A percentile compares a stretch with the other conserved stretches of the same genome.
Conservation (phyloP, 2,113 vertebrate genomes). For the Psettodes erumei region DNA sequence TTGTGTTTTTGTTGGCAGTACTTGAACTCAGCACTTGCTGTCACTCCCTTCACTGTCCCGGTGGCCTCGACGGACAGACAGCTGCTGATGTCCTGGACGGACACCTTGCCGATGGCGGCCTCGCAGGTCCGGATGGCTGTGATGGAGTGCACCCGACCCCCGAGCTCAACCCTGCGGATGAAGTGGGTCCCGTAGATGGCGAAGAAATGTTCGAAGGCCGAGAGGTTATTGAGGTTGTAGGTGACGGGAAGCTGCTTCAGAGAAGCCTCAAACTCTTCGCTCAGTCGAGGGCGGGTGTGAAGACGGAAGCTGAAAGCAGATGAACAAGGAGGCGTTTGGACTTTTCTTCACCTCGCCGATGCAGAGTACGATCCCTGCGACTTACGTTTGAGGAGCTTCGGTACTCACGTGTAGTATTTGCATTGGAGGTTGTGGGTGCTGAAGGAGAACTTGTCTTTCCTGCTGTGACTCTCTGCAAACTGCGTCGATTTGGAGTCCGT, state of each 20-base stretch:
- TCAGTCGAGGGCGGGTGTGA: conserved; percentile 31
- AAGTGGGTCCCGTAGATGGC: conserved; percentile 68
- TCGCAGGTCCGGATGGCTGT: conserved; percentile 67
- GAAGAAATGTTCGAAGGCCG: conserved; percentile 51
- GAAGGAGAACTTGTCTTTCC: conserved; percentile 64
- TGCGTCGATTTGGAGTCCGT: conserved; percentile 26
- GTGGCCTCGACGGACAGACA: conserved; percentile 51
- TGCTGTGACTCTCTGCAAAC: conserved; percentile 35
- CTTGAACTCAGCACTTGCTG: neutral
- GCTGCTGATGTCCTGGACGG: conserved; percentile 22
- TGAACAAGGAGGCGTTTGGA: no score
- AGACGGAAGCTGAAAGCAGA: conserved; percentile 54
- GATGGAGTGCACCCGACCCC: conserved; percentile 48
- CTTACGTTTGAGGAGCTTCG: no score
- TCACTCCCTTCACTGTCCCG: conserved; percentile 16
- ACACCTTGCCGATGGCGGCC: conserved; percentile 47
- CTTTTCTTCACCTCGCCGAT: no score
- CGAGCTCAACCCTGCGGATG: conserved; percentile 59
- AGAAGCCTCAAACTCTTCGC: conserved; percentile 48
- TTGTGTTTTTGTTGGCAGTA: conserved; percentile 51
- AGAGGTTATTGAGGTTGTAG: conserved; percentile 16
- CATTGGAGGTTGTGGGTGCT: conserved; percentile 50
- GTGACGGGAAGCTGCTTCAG: conserved; percentile 40
- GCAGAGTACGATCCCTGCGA: no score
- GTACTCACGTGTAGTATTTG: conserved; percentile 64